Evolutionary conservation across 2,113 vertebrate species (phyloP).

Genomic region (Phalacrocorax aristotelis): DNA sequence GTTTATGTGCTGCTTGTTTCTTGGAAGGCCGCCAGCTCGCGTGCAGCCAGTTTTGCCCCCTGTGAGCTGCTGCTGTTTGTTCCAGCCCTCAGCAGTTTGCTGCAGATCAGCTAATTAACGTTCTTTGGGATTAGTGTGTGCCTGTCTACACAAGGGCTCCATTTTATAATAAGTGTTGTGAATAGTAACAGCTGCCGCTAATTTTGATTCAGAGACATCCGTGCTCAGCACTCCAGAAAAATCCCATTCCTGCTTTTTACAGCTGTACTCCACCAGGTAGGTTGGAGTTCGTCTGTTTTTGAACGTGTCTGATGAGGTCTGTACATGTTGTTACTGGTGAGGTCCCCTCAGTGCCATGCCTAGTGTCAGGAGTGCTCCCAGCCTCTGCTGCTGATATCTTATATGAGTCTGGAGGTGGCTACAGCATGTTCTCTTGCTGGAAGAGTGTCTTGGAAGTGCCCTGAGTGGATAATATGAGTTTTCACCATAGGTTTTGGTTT

Average conservation of each 20-base stretch:
- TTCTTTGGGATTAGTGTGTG: neutral
- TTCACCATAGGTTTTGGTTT: neutral
- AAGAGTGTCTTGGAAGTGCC: neutral
- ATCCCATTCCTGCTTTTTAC: neutral
- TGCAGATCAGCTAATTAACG: neutral
- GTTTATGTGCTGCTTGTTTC: neutral
- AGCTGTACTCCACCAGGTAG: neutral
- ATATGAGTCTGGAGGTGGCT: neutral
- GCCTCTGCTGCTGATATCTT: neutral
- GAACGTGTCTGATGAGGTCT: neutral
- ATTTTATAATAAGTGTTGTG: neutral
- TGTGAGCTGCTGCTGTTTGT: neutral
- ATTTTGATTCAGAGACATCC: neutral
- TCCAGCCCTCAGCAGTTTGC: neutral
- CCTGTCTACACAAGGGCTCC: neutral
- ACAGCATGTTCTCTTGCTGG: neutral
- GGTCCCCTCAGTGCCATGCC: neutral
- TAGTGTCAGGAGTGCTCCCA: neutral
- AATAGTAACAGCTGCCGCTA: neutral
- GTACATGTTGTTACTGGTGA: rapidly evolving
- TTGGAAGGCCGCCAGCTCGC: neutral
- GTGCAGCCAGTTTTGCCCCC: neutral
- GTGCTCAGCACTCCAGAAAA: neutral
- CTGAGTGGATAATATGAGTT: neutral
- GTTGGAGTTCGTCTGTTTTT: neutral